Evolutionary conservation across 1,140 invertebrate genomes (phyloP).

Genomic region (honey bee (Apis mellifera)): DNA sequence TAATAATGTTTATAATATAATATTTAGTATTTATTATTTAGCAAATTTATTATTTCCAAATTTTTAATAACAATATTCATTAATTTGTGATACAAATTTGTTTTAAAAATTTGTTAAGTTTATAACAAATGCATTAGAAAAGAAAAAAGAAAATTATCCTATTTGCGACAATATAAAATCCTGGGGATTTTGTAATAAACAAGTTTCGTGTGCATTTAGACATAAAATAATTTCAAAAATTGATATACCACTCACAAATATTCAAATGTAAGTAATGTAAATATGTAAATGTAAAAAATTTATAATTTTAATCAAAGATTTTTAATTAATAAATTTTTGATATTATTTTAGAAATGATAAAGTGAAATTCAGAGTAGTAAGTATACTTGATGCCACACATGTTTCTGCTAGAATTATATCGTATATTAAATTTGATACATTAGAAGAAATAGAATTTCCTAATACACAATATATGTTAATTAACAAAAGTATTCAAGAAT

Average conservation of each 20-base stretch:
- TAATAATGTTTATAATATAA: too few relatives aligned
- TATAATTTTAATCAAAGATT: not conserved
- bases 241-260: slow-evolving; percentile 68
- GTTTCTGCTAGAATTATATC: slow-evolving; percentile 74
- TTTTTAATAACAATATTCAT: not conserved
- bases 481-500: slow-evolving; percentile 61
- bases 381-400: slow-evolving; percentile 73
- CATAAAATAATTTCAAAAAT: slow-evolving; percentile 71
- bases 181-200: slow-evolving; percentile 73
- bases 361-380: slow-evolving; percentile 68
- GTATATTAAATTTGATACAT: slow-evolving; percentile 38
- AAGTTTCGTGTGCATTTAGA: slow-evolving; percentile 67
- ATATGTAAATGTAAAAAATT: not conserved
- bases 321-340: not conserved
- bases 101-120: slow-evolving; percentile 59
- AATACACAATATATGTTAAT: slow-evolving; percentile 60
- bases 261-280: slow-evolving; percentile 62
- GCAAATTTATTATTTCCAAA: too few relatives aligned
- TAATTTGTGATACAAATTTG: not conserved
- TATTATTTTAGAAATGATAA: slow-evolving; percentile 69
- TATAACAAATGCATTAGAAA: slow-evolving; percentile 66
- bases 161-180: slow-evolving; percentile 75
- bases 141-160: slow-evolving; percentile 66
- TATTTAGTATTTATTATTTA: too few relatives aligned
- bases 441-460: slow-evolving; percentile 50